phyloP scores from a whole-genome alignment of 2,113 vertebrate genomes.

The Madoqua kirkii region DNA sequence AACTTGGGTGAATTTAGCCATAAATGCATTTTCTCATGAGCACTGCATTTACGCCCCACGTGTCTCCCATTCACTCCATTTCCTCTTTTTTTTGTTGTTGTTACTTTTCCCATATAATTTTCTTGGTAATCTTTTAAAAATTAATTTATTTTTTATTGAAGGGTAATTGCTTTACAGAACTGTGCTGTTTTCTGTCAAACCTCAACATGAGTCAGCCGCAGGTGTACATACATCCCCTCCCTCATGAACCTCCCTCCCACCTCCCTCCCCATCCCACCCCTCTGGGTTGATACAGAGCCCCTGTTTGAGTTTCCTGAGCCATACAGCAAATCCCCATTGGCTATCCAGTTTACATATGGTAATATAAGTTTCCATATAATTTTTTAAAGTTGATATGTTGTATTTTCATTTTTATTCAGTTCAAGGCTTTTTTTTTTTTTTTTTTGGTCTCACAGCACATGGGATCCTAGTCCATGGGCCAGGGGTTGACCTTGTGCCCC shows the following conservation, averaged over 20 bases:
- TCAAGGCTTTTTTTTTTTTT: background rate
- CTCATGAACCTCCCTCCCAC: background rate
- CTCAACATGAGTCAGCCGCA: background rate
- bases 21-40: background rate
- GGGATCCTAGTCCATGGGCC: background rate
- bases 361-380: background rate
- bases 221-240: background rate
- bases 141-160: background rate
- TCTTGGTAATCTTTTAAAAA: background rate
- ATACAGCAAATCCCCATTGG: fast-evolving
- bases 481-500: background rate
- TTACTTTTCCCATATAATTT: background rate
- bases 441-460: background rate
- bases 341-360: background rate
- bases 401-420: background rate
- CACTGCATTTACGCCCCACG: background rate
- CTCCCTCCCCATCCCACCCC: background rate
- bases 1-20: background rate
- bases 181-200: background rate
- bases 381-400: background rate
- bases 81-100: background rate
- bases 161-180: background rate
- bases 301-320: background rate
- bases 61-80: too few relatives aligned
- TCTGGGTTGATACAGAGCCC: background rate